Base-by-base conservation (phyloP, 2,888 invertebrate genomes). In the Cinara cedri region DNA sequence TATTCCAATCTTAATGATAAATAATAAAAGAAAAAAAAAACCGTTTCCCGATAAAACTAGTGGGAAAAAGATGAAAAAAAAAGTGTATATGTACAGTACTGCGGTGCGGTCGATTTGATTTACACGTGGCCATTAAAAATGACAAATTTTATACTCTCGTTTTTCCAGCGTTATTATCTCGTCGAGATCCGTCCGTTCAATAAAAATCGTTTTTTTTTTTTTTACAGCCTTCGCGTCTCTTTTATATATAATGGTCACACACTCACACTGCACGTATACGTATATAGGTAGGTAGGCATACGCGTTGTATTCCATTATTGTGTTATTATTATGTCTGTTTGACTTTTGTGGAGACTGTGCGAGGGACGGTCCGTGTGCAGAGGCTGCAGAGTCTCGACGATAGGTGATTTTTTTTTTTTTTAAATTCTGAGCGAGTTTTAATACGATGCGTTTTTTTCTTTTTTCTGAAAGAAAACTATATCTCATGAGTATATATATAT, bases 81-180 rank as follows among this genome's bases (percentile, higher is more conserved):
- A 44, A 14, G 34, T 4, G 10, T 11, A 2, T 21, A 21, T 3
- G 34, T 34, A 34, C 34, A 4, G 34, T 34, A 34, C 34, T 34
- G 21, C 9, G 21, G 34, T 34, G 21, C 9, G 21, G 34, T 34
- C 34, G 34, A 34, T 34, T 63, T 51, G 62, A 62, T 63, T 63
- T 74, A 74, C 51, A 34, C 21, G 51, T 21, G 51, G 44, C 65
- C 65, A 75, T 75, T 75, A 75, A 75, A 75, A 75, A 75, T 75
- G 75, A 75, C 75, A 66, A 75, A 75, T 75, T 75, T 75, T 65
- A 75, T 75, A 55, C 65, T 66, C 54, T 75, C 75, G 75, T 75
- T 75, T 75, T 65, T 24, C n/a, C 44, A 74, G 62, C 3, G 19
- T 34, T 46, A 63, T 51, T 62, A 74, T 74, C 34, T 34, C 75